Conservation (phyloP, 2,797 vertebrate genomes). For the Lepidocolaptes lacrymiger region DNA sequence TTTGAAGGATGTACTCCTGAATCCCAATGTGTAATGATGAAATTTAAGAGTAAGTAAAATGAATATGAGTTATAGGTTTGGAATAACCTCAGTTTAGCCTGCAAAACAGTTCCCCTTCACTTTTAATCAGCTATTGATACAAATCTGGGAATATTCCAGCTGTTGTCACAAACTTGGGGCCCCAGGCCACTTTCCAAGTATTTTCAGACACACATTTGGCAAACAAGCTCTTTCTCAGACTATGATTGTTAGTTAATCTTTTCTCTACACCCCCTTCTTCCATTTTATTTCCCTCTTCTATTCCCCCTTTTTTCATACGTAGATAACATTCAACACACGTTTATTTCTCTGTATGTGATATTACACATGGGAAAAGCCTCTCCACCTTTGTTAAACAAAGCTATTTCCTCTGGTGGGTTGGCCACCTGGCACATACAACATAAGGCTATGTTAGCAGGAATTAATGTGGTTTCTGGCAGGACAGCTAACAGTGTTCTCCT, state of each 20-base stretch:
- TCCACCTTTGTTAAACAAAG: conserved; percentile 42
- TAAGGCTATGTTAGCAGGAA: not conserved
- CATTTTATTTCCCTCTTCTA: not conserved
- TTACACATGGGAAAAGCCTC: not conserved
- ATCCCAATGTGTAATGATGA: not conserved
- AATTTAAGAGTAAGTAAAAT: not conserved
- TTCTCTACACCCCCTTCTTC: not conserved
- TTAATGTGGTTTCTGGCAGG: not conserved
- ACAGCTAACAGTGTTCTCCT: not conserved
- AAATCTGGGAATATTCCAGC: conserved; percentile 22
- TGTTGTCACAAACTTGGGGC: not conserved
- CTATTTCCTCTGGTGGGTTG: not conserved
- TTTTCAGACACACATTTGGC: not conserved
- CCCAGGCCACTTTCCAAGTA: not conserved
- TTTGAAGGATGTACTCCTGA: not conserved
- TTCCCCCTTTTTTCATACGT: not conserved
- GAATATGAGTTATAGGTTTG: not conserved
- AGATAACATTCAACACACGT: not conserved
- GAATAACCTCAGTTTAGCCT: not conserved
- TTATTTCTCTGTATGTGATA: conserved; percentile 4
- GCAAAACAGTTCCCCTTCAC: not conserved
- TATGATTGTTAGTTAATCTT: not conserved
- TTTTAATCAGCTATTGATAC: not conserved
- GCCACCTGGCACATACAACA: not conserved
- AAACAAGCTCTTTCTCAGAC: conserved; percentile 36